A percentile compares a stretch with the other conserved stretches of the same genome.
These are phyloP conservation scores for Drosophila novamexicana DNA, from an alignment of 1,140 invertebrate species.

Conservation along the genomic window DNA sequence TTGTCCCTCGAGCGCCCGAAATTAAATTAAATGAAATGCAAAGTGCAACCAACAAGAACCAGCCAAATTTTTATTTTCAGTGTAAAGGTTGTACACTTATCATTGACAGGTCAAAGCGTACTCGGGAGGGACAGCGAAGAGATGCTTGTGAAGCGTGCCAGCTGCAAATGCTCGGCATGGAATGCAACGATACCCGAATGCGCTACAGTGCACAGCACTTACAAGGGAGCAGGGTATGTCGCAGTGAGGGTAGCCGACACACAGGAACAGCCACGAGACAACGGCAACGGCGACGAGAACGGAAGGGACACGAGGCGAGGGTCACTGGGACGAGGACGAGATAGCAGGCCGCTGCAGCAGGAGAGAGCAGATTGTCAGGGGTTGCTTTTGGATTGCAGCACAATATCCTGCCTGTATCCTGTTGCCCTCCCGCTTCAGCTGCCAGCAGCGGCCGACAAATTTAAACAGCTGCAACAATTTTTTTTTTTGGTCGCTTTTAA, in stretches of 20 bases:
- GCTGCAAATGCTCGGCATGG: slow-evolving; percentile 57
- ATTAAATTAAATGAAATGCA: no score
- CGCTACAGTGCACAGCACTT: slow-evolving; percentile 11
- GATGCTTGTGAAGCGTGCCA: slow-evolving; percentile 77
- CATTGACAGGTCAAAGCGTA: slow-evolving; percentile 65
- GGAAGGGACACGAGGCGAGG: slow-evolving; percentile 28
- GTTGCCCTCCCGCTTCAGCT: slow-evolving; percentile 80
- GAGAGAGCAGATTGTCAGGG: slow-evolving; percentile 64
- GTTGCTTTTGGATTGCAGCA: slow-evolving; percentile 60
- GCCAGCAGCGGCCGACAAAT: slow-evolving; percentile 57
- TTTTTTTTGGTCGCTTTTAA: slow-evolving; percentile 47
- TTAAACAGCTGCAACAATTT: slow-evolving; percentile 81
- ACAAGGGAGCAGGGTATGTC: slow-evolving; percentile 17
- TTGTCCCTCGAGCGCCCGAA: no score
- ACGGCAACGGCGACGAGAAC: slow-evolving; percentile 34
- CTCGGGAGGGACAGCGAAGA: slow-evolving; percentile 61
- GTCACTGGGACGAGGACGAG: slow-evolving; percentile 50
- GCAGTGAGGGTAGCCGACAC: not conserved
- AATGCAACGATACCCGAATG: not conserved
- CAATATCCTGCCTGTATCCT: slow-evolving; percentile 75
- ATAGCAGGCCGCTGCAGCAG: slow-evolving; percentile 57
- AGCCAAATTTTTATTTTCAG: slow-evolving; percentile 25
- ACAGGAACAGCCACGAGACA: slow-evolving; percentile 55
- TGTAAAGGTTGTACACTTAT: slow-evolving; percentile 61
- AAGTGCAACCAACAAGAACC: not conserved